phyloP scores from a whole-genome alignment of 37 sponge, comb jelly and placozoan genomes.

The Dysidea cf. avara region DNA sequence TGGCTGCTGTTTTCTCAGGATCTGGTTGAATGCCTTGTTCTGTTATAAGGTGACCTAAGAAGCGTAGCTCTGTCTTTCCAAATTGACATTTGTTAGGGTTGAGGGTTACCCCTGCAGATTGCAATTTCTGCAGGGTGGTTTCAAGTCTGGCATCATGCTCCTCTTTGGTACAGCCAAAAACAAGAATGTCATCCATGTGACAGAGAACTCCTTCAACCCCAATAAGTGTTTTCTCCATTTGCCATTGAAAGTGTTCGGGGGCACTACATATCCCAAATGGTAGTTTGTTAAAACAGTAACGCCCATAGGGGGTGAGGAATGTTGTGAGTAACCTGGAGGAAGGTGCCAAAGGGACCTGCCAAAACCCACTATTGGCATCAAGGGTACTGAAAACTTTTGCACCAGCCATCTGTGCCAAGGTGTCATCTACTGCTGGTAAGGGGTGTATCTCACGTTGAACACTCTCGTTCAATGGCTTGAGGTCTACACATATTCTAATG shows the following conservation, averaged over 20 bases:
- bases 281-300: slow-evolving; percentile 7
- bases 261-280: slow-evolving; percentile 21
- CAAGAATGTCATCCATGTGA: slow-evolving; percentile 19
- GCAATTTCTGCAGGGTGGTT: neutral
- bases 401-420: no score
- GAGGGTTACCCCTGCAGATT: slow-evolving; percentile 2
- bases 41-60: slow-evolving; percentile 14
- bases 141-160: slow-evolving; percentile 7
- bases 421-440: neutral
- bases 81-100: slow-evolving; percentile 19
- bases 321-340: neutral
- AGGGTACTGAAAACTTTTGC: slow-evolving; percentile 8
- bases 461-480: slow-evolving; percentile 2
- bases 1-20: neutral
- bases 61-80: neutral
- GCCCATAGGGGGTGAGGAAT: slow-evolving; percentile 22
- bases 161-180: slow-evolving; percentile 6
- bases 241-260: slow-evolving; percentile 6
- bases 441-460: slow-evolving; percentile 14
- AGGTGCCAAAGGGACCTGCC: slow-evolving; percentile 20
- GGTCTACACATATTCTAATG: slow-evolving; percentile 20
- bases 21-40: slow-evolving; percentile 10
- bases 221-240: slow-evolving; percentile 4
- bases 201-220: slow-evolving; percentile 22
- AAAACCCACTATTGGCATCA: slow-evolving; percentile 23